Evolutionary conservation across 2,888 invertebrate species (phyloP).

Genomic region (Dryocosmus kuriphilus): DNA sequence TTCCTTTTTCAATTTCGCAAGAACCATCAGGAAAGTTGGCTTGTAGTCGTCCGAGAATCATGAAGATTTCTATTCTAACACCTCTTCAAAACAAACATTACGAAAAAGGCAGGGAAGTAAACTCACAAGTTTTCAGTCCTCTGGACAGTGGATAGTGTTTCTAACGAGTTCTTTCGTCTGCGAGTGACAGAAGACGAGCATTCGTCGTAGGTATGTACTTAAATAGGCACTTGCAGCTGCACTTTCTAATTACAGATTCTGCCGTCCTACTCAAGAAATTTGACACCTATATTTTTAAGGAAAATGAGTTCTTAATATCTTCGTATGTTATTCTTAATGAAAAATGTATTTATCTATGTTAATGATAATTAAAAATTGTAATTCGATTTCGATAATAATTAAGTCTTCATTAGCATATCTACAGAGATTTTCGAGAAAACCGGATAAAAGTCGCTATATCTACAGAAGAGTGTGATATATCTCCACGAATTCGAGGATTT

Average conservation of each 20-base stretch:
- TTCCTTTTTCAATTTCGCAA: slow-evolving; percentile 40
- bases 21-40: slow-evolving; percentile 38
- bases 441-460: no score
- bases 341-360: no score
- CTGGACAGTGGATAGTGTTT: slow-evolving; percentile 27
- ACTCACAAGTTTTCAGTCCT: slow-evolving; percentile 35
- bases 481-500: no score
- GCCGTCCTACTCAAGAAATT: no score
- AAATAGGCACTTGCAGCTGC: background rate
- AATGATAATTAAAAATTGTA: no score
- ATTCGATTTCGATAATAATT: no score
- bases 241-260: slow-evolving; percentile 32
- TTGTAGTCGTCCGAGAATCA: slow-evolving; percentile 15
- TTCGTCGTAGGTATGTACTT: slow-evolving; percentile 5
- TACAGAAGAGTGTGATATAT: no score
- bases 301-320: no score
- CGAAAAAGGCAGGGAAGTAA: slow-evolving; percentile 38
- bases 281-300: no score
- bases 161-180: slow-evolving; percentile 20
- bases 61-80: slow-evolving; percentile 40
- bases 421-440: no score
- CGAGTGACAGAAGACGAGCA: background rate
- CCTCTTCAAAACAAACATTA: slow-evolving; percentile 40
- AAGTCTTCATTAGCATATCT: no score
- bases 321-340: no score